These are phyloP conservation scores for Paradisaea rubra DNA, from an alignment of 2,113 vertebrate species.

Conservation along the genomic window DNA sequence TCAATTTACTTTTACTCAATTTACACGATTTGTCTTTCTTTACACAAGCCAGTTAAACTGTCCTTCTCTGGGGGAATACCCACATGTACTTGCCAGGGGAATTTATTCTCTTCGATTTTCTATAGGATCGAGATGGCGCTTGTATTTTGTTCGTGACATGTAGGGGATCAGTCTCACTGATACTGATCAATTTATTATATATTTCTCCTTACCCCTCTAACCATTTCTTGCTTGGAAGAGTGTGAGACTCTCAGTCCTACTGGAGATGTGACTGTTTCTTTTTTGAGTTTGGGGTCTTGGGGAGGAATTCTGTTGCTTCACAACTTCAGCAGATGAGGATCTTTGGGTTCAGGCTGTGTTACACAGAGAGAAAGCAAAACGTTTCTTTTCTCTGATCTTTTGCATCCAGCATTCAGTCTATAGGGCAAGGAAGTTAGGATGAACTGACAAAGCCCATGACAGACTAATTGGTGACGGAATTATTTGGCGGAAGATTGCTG, in stretches of 20 bases:
- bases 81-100: accelerated
- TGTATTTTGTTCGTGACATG: neutral
- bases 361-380: neutral
- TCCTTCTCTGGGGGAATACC: neutral
- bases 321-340: neutral
- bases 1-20: neutral
- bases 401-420: neutral
- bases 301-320: neutral
- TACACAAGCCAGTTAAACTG: neutral
- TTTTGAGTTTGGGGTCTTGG: neutral
- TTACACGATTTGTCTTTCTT: neutral
- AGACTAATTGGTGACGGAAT: slow-evolving; percentile 3
- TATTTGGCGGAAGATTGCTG: neutral
- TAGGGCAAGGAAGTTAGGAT: neutral
- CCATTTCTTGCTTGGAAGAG: neutral
- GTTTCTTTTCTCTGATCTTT: neutral
- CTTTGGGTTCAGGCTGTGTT: neutral
- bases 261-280: neutral
- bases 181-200: neutral
- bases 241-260: neutral
- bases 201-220: neutral
- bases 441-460: slow-evolving; percentile 3
- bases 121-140: neutral
- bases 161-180: neutral
- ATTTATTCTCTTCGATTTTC: neutral